Base-by-base conservation (phyloP, 1,140 invertebrate species). In the Coelopa frigida region DNA sequence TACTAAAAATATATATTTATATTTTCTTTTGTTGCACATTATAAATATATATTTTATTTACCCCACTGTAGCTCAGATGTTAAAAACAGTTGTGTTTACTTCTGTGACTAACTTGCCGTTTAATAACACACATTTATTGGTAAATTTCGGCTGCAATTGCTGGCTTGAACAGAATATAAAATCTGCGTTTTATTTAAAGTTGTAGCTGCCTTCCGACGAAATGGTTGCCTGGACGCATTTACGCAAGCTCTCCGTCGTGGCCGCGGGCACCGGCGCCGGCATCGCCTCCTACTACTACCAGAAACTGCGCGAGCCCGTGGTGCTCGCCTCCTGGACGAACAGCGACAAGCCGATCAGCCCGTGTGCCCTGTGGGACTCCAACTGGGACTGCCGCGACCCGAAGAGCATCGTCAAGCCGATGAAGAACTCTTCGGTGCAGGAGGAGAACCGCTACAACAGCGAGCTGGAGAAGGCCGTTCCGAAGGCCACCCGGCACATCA, bases 311-410 rank as follows among this genome's bases (percentile, higher is more conserved):
- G 57, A 66, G 22, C 51, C 51, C 3, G 23, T 44, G 8, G 66
- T 58, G 14, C 44, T 59, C 24, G 55, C 49, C 48, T 81, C 82
- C 0, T 83, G 81, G 80, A 83, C 80, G 11, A 78, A 76, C 4
- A 79, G 80, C 68, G 78, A 75, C 44, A 70, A 52, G 23, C 73
- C 75, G 12, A 68, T 78, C 12, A 74, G 75, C 4, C 73, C 72
- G 27, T 58, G 46, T 26, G 75, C 79, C 0, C 80, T 80, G 61
- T 93, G 89, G 89, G 83, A 92, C 57, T 75, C 73, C 48, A 91
- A 92, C 70, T 93, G 89, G 89, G 89, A 93, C 66, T 86, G 87
- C 58, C 74, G 88, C 29, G 81, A 87, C 56, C 85, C 85, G 35
- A 77, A 78, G 29, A 79, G 75, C 61, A 61, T 90, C 44, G 76